phyloP scores from a whole-genome alignment of 2,113 vertebrate genomes.

The Fregata magnificens region DNA sequence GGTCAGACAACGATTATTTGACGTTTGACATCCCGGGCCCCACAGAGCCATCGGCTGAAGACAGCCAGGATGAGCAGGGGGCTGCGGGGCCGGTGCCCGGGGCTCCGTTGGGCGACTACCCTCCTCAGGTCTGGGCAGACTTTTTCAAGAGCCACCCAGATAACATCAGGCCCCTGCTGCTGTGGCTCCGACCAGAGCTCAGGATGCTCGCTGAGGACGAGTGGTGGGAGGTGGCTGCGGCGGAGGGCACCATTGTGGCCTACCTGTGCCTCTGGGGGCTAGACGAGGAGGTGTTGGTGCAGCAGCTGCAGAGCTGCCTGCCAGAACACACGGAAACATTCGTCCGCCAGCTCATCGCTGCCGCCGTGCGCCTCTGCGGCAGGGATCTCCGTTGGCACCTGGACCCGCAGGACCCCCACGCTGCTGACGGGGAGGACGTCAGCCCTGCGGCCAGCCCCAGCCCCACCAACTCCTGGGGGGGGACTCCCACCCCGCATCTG shows the following conservation, averaged over 20 bases:
- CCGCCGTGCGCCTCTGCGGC: rapidly evolving
- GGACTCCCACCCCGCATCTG: rapidly evolving
- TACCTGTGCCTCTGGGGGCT: background rate
- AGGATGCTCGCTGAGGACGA: rapidly evolving
- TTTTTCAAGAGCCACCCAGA: background rate
- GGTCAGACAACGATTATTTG: rapidly evolving
- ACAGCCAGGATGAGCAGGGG: no score
- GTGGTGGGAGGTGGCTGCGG: background rate
- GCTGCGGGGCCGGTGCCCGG: rapidly evolving
- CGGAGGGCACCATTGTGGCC: background rate
- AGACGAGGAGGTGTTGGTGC: background rate
- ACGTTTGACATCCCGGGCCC: rapidly evolving
- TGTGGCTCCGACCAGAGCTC: rapidly evolving
- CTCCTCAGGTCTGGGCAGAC: background rate
- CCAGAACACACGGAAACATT: rapidly evolving
- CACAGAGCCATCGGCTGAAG: no score
- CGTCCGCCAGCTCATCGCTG: background rate
- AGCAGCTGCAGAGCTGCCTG: background rate
- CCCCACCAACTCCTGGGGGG: rapidly evolving
- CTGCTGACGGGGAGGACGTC: background rate
- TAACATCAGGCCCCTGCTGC: background rate
- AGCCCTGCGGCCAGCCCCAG: background rate
- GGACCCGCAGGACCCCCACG: no score
- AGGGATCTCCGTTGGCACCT: background rate
- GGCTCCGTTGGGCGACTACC: background rate